phyloP scores from a whole-genome alignment of 2,797 vertebrate genomes.

The Coracias cyanogaster region DNA sequence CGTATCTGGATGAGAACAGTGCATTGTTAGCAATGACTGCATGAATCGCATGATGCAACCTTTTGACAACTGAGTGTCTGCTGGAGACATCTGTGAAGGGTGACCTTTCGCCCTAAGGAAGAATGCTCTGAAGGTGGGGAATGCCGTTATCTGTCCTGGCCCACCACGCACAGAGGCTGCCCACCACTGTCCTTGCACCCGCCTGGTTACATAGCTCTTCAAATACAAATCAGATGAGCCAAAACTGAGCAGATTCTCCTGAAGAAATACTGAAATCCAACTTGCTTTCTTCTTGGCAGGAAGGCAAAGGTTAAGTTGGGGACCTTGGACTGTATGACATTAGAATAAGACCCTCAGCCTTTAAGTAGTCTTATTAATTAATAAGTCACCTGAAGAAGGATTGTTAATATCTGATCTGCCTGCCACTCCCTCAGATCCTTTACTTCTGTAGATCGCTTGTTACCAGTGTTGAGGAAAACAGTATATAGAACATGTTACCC shows the following conservation, averaged over 20 bases:
- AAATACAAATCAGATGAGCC: not conserved
- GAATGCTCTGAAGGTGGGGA: constrained; percentile 91
- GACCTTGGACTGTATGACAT: not conserved
- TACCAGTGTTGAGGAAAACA: not conserved
- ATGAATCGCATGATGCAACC: constrained; percentile 86
- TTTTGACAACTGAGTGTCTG: constrained; percentile 92
- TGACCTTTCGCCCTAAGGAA: constrained; percentile 90
- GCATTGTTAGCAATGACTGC: constrained; percentile 87
- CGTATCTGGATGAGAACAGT: constrained; percentile 77
- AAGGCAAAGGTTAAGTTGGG: not conserved
- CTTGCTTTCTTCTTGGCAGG: not conserved
- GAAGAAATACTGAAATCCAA: not conserved
- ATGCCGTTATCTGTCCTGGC: constrained; percentile 81
- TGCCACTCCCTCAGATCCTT: not conserved
- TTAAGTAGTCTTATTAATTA: not conserved
- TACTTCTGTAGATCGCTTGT: not conserved
- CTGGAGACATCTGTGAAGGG: constrained; percentile 90
- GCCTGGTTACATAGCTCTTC: not conserved
- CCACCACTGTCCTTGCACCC: constrained; percentile 41
- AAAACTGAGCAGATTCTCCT: constrained; percentile 15
- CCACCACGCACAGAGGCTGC: constrained; percentile 79
- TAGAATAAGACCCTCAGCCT: not conserved
- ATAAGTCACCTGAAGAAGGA: not conserved
- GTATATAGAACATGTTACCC: not conserved
- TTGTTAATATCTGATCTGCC: not conserved